These are phyloP conservation scores for Monoplex corrugatus DNA, from an alignment of 2,888 invertebrate species.

Conservation along the genomic window DNA sequence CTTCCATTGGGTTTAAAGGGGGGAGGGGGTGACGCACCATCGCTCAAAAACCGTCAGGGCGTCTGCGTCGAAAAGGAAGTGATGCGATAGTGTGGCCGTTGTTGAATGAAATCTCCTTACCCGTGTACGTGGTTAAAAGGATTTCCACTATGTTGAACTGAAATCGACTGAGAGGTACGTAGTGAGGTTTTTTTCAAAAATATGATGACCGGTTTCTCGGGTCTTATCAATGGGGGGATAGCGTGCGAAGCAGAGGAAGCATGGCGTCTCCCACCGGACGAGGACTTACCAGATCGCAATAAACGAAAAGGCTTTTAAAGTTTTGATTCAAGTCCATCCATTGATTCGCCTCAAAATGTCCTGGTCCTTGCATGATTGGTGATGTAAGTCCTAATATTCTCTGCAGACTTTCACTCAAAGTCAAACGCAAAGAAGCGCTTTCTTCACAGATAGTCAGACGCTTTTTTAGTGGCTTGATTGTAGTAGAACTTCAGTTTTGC, in stretches of 20 bases:
- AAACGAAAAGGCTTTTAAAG: not conserved
- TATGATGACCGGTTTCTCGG: not conserved
- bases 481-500: not conserved
- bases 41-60: not conserved
- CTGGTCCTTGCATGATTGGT: not conserved
- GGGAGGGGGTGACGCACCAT: too few species aligned
- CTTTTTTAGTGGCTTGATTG: not conserved
- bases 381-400: not conserved
- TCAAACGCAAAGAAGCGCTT: not conserved
- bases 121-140: slow-evolving; percentile 38
- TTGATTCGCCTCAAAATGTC: not conserved
- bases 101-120: slow-evolving; percentile 14
- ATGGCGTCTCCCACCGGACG: slow-evolving; percentile 32
- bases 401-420: not conserved
- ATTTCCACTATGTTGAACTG: slow-evolving; percentile 44
- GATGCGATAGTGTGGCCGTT: slow-evolving; percentile 41
- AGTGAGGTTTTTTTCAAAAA: slow-evolving; percentile 49
- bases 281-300: not conserved
- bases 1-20: not conserved
- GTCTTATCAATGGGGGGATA: not conserved
- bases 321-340: not conserved
- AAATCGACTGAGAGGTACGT: slow-evolving; percentile 29
- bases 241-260: slow-evolving; percentile 35
- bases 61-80: slow-evolving; percentile 25
- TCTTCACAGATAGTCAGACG: not conserved